phyloP scores from a whole-genome alignment of 1,140 invertebrate genomes.

The Berghia stephanieae region DNA sequence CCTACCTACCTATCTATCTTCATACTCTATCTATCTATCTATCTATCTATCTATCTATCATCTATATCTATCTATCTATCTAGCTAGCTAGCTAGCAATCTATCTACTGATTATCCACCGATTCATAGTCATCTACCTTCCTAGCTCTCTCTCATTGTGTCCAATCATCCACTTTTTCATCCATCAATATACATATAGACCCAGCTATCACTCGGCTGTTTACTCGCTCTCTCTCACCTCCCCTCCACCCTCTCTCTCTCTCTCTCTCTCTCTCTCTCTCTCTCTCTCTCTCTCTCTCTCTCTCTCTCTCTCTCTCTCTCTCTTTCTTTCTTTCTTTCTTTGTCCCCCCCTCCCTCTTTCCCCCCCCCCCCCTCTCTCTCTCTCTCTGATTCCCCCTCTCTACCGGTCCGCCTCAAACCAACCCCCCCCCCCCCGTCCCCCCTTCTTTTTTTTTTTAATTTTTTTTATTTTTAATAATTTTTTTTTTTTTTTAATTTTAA shows the following conservation, averaged over 20 bases:
- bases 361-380: slow-evolving; percentile 5
- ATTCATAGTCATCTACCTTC: neutral
- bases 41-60: too few species aligned
- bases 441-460: neutral
- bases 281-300: neutral
- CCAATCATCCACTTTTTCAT: neutral
- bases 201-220: neutral
- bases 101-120: neutral
- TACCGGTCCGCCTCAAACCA: neutral
- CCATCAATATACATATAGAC: neutral
- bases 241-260: neutral
- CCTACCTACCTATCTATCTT: too few species aligned
- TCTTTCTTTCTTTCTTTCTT: neutral
- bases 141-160: neutral
- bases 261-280: slow-evolving; percentile 22
- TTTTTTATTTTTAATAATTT: neutral
- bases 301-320: neutral
- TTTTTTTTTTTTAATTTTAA: neutral
- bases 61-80: too few species aligned
- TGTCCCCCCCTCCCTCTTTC: neutral
- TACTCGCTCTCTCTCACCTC: neutral
- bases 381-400: neutral
- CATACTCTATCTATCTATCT: too few species aligned
- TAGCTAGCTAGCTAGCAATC: too few species aligned
- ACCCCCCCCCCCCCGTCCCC: neutral